Base-by-base conservation (phyloP, 2,113 vertebrate species). In the Chloropsis hardwickii region DNA sequence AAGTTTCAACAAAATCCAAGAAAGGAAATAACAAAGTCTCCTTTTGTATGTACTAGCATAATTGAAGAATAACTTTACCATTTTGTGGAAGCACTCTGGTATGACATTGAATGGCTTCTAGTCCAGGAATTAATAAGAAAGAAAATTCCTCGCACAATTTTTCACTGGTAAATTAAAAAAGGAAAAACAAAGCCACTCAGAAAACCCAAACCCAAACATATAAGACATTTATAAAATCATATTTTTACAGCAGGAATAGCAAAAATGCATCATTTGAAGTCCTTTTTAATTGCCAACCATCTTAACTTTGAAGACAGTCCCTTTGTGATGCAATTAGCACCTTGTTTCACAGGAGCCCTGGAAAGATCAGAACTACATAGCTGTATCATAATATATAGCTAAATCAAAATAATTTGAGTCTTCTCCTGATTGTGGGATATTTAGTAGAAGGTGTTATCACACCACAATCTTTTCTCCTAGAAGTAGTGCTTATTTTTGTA, bases 361-460 rank as follows among this genome's bases (percentile, higher is more conserved):
- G 23, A 71, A 82, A 79, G 17, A 86, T 72, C 58, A 65, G 62
- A 77, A 86, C 86, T 45, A 61, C 12, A 42, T 12, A 93, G 40
- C 58, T 72, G 9, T 61, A 57, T 15, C 25, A 80, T 90, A 64
- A 82, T 80, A 79, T 2, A 37, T 2, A 42, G 27, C 29, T 74
- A 76, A 92, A 88, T 61, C n/a, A 91, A 92, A 92, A 92, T 73
- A 89, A 67, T 53, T 37, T 1, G 2, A 73, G 67, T 86, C 62
- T 56, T 87, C 94, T 92, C 92, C 50, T 5, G 12, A 57, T 72
- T 66, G 83, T 73, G 64, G 21, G 42, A 47, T 95, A 83, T 80
- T 92, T 86, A 94, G 86, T 78, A 66, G 60, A 95, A 95, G 28
- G 87, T 87, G 92, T 71, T 94, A 91, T 47, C 44, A 77, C 84